phyloP scores from a whole-genome alignment of 2,888 invertebrate genomes.

The Eristalis intricaria region DNA sequence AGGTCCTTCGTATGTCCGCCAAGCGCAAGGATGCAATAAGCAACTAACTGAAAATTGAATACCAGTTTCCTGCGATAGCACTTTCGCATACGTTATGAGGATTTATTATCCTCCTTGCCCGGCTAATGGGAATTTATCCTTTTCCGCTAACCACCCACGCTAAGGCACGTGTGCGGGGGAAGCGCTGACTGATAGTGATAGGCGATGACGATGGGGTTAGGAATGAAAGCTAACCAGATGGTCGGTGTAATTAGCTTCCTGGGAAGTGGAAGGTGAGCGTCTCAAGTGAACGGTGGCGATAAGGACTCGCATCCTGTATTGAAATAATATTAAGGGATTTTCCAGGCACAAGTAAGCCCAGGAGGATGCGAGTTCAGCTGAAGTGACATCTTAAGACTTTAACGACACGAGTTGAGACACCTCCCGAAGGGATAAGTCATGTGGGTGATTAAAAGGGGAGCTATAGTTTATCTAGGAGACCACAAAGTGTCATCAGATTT shows the following conservation, averaged over 20 bases:
- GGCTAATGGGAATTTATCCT: conserved; percentile 44
- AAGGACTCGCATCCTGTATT: background rate
- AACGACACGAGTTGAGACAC: too few relatives aligned
- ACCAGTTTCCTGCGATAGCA: conserved; percentile 29
- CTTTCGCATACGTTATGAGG: conserved; percentile 45
- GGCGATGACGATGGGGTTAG: background rate
- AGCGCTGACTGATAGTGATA: conserved; percentile 4
- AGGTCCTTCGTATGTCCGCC: conserved; percentile 8
- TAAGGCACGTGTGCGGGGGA: background rate
- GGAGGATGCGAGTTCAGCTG: background rate
- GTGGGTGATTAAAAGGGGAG: background rate
- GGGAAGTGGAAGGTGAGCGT: background rate
- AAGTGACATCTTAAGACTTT: background rate
- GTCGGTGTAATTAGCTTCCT: conserved; percentile 1
- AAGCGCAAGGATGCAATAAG: conserved; percentile 1
- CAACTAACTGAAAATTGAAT: conserved; percentile 53
- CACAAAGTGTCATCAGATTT: background rate
- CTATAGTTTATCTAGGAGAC: background rate
- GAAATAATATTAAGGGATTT: background rate
- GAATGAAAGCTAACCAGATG: background rate
- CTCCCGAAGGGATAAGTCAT: too few relatives aligned
- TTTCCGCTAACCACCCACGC: conserved; percentile 20
- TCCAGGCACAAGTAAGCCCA: background rate
- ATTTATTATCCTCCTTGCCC: conserved; percentile 44
- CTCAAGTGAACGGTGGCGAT: background rate